A percentile compares a stretch with the other conserved stretches of the same genome.
phyloP scores from a whole-genome alignment of 2,888 invertebrate species.

The Pseudanteris insignis region DNA sequence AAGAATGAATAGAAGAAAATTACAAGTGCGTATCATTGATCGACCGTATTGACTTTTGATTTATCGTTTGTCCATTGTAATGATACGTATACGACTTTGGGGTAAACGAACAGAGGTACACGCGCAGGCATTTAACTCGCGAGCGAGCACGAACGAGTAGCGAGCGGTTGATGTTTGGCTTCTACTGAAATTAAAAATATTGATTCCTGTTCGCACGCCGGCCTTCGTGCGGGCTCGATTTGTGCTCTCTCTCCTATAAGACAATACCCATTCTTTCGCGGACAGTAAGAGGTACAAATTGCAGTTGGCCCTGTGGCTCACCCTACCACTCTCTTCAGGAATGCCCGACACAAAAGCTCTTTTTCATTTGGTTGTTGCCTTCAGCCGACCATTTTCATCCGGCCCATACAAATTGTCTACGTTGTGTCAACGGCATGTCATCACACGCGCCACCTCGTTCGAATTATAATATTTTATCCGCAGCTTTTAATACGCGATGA shows the following conservation, averaged over 20 bases:
- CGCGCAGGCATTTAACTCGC: constrained; percentile 29
- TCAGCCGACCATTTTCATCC: constrained; percentile 31
- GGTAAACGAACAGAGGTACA: constrained; percentile 30
- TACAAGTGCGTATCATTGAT: constrained; percentile 35
- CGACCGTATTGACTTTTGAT: constrained; percentile 38
- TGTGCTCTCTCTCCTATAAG: constrained; percentile 65
- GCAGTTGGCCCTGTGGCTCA: constrained; percentile 57
- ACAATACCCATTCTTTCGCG: constrained; percentile 65
- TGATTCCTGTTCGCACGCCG: constrained; percentile 64
- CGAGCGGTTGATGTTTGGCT: constrained; percentile 60
- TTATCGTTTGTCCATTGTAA: constrained; percentile 32
- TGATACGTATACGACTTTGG: constrained; percentile 33
- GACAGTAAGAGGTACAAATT: constrained; percentile 67
- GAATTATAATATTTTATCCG: too few relatives aligned
- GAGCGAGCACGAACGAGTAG: constrained; percentile 11
- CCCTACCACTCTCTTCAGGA: constrained; percentile 53
- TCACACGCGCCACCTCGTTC: too few relatives aligned
- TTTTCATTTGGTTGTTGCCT: constrained; percentile 68
- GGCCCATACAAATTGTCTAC: constrained; percentile 38
- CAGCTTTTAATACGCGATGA: too few relatives aligned
- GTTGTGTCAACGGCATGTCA: constrained; percentile 20
- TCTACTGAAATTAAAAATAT: constrained; percentile 67
- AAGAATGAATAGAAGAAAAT: constrained; percentile 11
- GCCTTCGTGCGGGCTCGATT: constrained; percentile 64
- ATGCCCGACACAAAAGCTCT: constrained; percentile 64